Percentiles rank a stretch among this genome's conserved stretches.
Conservation (phyloP, 2,797 vertebrate species). For the Xenops minutus region DNA sequence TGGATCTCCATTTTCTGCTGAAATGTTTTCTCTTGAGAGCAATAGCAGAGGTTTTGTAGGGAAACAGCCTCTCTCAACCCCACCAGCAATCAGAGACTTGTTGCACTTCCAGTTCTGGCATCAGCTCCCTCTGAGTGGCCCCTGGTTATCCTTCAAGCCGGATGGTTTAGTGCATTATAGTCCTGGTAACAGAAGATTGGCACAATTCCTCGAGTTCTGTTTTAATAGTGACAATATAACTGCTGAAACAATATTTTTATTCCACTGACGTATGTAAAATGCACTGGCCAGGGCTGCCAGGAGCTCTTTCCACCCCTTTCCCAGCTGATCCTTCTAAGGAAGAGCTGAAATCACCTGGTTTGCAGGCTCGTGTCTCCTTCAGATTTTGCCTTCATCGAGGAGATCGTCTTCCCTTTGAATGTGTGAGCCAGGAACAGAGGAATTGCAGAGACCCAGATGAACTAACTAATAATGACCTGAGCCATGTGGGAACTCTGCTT, state of each 20-base stretch:
- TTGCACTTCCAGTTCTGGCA: background rate
- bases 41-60: background rate
- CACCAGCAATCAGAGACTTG: background rate
- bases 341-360: background rate
- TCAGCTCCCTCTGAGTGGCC: background rate
- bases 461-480: background rate
- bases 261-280: background rate
- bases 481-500: accelerated
- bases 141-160: background rate
- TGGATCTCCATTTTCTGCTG: background rate
- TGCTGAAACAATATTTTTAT: constrained; percentile 53
- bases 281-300: background rate
- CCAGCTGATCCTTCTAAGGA: background rate
- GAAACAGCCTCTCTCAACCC: background rate
- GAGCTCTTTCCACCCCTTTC: background rate
- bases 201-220: background rate
- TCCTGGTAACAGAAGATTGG: constrained; percentile 19
- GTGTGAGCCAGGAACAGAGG: accelerated
- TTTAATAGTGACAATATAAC: constrained; percentile 25
- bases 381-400: background rate
- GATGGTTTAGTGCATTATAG: background rate
- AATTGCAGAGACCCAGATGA: accelerated
- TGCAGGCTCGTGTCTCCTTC: background rate
- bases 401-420: background rate
- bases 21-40: background rate